phyloP scores from a whole-genome alignment of 2,797 vertebrate genomes.

The Danio aesculapii region DNA sequence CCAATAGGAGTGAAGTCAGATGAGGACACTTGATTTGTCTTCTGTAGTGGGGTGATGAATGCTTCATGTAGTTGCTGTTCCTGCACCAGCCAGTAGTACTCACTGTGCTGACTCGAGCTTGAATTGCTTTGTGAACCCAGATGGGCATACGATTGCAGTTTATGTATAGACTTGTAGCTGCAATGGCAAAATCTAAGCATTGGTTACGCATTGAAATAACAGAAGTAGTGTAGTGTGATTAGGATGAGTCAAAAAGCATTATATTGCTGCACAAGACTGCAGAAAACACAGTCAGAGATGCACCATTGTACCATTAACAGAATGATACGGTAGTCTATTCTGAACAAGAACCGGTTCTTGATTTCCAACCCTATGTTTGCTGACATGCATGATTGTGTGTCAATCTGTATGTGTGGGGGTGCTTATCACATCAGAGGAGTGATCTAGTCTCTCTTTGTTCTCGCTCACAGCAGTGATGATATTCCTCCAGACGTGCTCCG shows the following conservation, averaged over 20 bases:
- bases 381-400: background rate
- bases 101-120: too few species aligned
- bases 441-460: slow-evolving; percentile 22
- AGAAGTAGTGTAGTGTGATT: background rate
- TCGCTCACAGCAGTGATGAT: slow-evolving; percentile 80
- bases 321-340: background rate
- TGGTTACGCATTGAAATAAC: background rate
- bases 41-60: too few species aligned
- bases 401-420: background rate
- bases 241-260: background rate
- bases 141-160: too few species aligned
- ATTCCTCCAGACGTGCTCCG: slow-evolving; percentile 89
- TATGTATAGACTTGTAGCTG: too few species aligned
- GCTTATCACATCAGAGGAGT: background rate
- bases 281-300: background rate
- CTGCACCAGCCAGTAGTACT: too few species aligned
- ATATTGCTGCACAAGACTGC: background rate
- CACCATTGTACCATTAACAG: background rate
- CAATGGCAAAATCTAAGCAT: too few species aligned
- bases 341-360: slow-evolving; percentile 10
- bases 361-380: too few species aligned
- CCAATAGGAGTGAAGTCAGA: too few species aligned
- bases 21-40: too few species aligned
- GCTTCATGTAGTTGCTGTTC: too few species aligned
- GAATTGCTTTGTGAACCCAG: too few species aligned